Evolutionary conservation across 2,113 vertebrate genomes (phyloP).

Genomic region (Orientallactaga bullata): DNA sequence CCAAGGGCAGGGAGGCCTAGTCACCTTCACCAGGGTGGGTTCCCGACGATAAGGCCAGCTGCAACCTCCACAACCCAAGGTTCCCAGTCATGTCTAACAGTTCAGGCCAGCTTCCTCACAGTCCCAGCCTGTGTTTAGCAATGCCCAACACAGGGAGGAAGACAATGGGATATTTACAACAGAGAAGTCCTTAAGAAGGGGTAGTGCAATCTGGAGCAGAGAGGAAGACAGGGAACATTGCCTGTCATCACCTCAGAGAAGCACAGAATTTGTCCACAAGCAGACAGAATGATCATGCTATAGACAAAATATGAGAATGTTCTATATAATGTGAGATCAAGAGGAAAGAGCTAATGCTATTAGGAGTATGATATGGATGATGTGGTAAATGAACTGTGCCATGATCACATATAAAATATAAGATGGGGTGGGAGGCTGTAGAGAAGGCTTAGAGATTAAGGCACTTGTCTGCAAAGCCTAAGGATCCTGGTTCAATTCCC

Average conservation of each 20-base stretch:
- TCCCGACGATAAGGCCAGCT: too few relatives aligned
- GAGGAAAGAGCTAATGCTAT: background rate
- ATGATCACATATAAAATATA: too few relatives aligned
- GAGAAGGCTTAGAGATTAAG: background rate
- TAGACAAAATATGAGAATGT: background rate
- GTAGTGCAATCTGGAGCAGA: background rate
- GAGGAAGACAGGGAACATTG: background rate
- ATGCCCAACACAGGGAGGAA: too few relatives aligned
- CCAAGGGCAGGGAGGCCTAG: too few relatives aligned
- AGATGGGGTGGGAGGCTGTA: too few relatives aligned
- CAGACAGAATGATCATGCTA: background rate
- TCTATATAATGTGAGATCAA: background rate
- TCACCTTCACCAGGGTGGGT: too few relatives aligned
- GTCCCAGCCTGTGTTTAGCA: too few relatives aligned
- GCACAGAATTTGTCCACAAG: background rate
- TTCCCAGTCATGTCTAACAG: too few relatives aligned
- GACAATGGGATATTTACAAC: background rate
- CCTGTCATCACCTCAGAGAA: background rate
- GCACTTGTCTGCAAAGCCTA: too few relatives aligned
- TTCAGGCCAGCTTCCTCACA: too few relatives aligned
- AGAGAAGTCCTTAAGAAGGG: background rate
- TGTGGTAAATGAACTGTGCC: background rate
- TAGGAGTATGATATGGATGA: background rate
- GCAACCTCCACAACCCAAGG: too few relatives aligned
- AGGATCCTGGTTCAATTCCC: too few relatives aligned